phyloP scores from a whole-genome alignment of 2,888 invertebrate genomes.

The Stenodema calcarata region DNA sequence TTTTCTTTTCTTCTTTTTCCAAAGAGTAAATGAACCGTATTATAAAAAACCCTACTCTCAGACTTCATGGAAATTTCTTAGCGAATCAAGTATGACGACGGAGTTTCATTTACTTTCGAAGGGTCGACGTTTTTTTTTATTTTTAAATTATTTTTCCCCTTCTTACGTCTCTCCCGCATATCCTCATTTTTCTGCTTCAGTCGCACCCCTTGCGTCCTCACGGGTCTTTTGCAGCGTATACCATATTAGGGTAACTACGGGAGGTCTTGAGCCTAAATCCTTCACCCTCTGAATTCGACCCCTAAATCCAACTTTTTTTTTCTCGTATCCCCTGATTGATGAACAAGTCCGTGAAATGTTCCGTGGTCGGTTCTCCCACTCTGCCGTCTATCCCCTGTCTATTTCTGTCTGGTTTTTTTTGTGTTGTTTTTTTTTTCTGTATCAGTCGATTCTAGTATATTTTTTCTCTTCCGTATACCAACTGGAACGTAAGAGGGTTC shows the following conservation, averaged over 20 bases:
- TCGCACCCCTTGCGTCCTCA: neutral
- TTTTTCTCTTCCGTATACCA: too few species aligned
- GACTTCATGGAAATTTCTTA: neutral
- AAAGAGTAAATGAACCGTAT: neutral
- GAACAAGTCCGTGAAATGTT: constrained; percentile 36
- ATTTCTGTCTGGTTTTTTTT: neutral
- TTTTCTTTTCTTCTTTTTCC: neutral
- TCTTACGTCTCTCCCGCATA: neutral
- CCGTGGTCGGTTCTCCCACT: neutral
- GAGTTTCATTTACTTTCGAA: neutral
- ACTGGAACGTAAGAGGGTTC: neutral
- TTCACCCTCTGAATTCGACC: constrained; percentile 29
- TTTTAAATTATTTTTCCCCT: constrained; percentile 22
- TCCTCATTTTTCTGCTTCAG: neutral
- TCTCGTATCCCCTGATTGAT: constrained; percentile 7
- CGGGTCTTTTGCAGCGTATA: neutral
- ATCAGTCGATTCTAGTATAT: neutral
- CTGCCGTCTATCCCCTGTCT: neutral
- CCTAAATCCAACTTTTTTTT: constrained; percentile 19
- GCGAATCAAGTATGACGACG: constrained; percentile 14
- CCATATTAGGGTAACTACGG: constrained; percentile 27
- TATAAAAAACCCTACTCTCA: neutral
- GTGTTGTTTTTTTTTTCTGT: neutral
- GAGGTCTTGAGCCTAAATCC: constrained; percentile 17
- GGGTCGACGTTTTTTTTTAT: constrained; percentile 21